These are phyloP conservation scores for Halcyon chelicuti DNA, from an alignment of 2,797 vertebrate species.

Conservation along the genomic window DNA sequence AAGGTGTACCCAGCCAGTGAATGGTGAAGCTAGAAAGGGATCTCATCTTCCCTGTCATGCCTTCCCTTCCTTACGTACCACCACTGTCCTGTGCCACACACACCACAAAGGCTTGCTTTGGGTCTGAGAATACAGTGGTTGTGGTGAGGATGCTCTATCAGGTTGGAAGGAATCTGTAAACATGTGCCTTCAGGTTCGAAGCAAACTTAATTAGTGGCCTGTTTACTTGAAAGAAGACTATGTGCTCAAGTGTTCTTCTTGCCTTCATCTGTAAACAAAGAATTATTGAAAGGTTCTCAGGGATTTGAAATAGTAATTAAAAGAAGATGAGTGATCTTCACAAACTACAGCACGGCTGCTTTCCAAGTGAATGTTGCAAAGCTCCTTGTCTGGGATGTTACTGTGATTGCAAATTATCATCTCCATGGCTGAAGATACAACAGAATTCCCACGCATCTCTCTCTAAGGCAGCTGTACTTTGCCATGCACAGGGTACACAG, in stretches of 20 bases:
- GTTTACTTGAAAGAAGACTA: background rate
- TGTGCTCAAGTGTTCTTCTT: background rate
- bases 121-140: background rate
- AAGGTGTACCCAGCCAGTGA: background rate
- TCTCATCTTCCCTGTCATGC: background rate
- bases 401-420: background rate
- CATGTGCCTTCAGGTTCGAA: background rate
- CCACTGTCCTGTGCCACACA: accelerated
- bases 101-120: background rate
- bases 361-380: background rate
- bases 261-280: background rate
- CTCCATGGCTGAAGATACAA: background rate
- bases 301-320: background rate
- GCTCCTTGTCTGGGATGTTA: background rate
- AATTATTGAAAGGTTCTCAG: background rate
- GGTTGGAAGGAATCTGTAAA: background rate
- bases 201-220: background rate
- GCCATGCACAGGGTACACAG: background rate
- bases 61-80: accelerated
- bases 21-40: background rate
- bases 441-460: background rate
- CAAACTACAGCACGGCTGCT: background rate
- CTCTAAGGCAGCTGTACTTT: background rate
- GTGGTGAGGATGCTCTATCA: background rate
- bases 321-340: background rate